These are phyloP conservation scores for Onychomys leucogaster DNA, from an alignment of 2,797 vertebrate genomes.

Conservation along the genomic window DNA sequence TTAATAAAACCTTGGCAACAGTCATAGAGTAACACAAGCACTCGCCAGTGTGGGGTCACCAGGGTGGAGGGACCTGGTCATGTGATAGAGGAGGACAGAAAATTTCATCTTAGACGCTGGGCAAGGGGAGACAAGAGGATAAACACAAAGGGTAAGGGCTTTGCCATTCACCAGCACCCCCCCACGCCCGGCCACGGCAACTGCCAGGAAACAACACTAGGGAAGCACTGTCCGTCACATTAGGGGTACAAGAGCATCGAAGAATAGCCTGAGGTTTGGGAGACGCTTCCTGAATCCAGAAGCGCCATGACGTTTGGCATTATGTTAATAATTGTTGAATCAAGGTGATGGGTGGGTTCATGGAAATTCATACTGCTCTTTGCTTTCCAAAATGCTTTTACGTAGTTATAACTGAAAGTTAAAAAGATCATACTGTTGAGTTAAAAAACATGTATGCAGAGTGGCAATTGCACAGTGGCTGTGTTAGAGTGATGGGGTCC, in stretches of 20 bases:
- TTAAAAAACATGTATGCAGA: slow-evolving; percentile 52
- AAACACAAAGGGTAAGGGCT: slow-evolving; percentile 19
- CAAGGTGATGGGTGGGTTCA: not conserved
- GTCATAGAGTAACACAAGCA: slow-evolving; percentile 36
- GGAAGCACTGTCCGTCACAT: not conserved
- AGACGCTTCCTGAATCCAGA: slow-evolving; percentile 10
- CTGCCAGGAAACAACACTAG: not conserved
- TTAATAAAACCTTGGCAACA: slow-evolving; percentile 57
- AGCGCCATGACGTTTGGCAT: slow-evolving; percentile 33
- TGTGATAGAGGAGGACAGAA: not conserved
- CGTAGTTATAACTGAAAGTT: slow-evolving; percentile 17
- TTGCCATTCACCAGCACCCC: slow-evolving; percentile 8
- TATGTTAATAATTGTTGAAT: slow-evolving; percentile 39
- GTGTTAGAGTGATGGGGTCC: not conserved
- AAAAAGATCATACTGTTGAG: slow-evolving; percentile 37
- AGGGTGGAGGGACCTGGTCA: slow-evolving; percentile 7
- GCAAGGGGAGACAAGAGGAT: slow-evolving; percentile 46
- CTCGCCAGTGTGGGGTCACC: not conserved
- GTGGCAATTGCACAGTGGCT: slow-evolving; percentile 24
- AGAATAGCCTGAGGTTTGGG: not conserved
- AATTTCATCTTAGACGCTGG: slow-evolving; percentile 27
- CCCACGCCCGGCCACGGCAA: not conserved
- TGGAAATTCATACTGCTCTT: slow-evolving; percentile 11
- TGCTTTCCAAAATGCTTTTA: slow-evolving; percentile 50
- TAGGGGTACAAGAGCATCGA: not conserved